Base-by-base conservation (phyloP, 2,797 vertebrate species). In the Peromyscus melanophrys region DNA sequence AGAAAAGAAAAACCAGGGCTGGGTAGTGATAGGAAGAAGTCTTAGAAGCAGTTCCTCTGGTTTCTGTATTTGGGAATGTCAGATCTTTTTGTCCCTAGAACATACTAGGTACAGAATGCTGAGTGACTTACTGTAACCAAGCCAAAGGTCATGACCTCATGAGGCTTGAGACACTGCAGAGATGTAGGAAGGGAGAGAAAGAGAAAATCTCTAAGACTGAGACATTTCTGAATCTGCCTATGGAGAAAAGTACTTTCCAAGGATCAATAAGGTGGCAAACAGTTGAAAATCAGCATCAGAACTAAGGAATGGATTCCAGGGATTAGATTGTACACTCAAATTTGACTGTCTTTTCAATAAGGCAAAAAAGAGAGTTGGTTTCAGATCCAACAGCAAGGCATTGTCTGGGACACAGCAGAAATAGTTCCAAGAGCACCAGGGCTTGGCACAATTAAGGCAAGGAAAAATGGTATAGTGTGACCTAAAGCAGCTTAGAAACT, bases 271-370 rank as follows among this genome's bases (percentile, higher is more conserved):
- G 49, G 29, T 71, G 94, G 83, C 29, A 89, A 43, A 40, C 16
- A 82, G 90, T 81, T 73, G 19, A 67, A 73, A 31, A 92, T 96
- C 57, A 75, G 78, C 73, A 52, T 89, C 82, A 90, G n/a, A 92
- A 59, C 0, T 52, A 67, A 94, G 78, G 78, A 37, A 65, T 21
- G 88, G 37, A 86, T 83, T 55, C 40, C 59, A 94, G 88, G 77
- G 93, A 90, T 13, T 37, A 34, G 46, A 78, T 17, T 34, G 0
- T 34, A 95, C 61, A 69, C n/a, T 34, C 9, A 67, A 46, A 61
- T 77, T 71, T 69, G 92, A 89, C 82, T 52, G 57, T 80, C 61
- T 83, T 77, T 95, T 82, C 52, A 87, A 29, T 76, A 94, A 96
- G 63, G 43, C 10, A 71, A 86, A 86, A 73, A 88, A 75, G 59